These are phyloP conservation scores for Leptinotarsa tumamoca DNA, from an alignment of 2,888 invertebrate genomes.

Conservation along the genomic window DNA sequence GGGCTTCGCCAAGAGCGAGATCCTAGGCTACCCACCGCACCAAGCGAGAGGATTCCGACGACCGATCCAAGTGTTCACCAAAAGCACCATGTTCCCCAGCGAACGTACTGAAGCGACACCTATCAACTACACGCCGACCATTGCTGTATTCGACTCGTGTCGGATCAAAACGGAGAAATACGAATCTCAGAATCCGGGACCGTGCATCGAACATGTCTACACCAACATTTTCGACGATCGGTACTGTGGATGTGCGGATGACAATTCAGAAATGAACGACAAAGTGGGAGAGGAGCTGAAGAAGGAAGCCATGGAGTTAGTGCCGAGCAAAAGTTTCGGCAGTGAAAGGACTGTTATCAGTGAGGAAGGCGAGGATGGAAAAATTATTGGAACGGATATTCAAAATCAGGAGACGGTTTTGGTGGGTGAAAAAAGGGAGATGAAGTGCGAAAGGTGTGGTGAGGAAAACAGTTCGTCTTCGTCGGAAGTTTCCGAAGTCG, in stretches of 20 bases:
- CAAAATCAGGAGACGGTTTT: background rate
- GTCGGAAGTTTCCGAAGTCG: conserved; percentile 1
- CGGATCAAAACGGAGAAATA: conserved; percentile 53
- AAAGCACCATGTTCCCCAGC: conserved; percentile 66
- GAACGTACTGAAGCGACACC: conserved; percentile 62
- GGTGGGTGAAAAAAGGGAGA: conserved; percentile 28
- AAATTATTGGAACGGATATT: background rate
- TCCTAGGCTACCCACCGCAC: conserved; percentile 81
- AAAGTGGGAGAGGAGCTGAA: conserved; percentile 48
- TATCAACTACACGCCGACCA: conserved; percentile 52
- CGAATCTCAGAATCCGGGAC: conserved; percentile 50
- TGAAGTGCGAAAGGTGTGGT: conserved; percentile 20
- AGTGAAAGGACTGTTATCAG: conserved; percentile 36
- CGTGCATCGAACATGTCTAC: conserved; percentile 54
- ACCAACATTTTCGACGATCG: conserved; percentile 52
- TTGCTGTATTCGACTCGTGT: conserved; percentile 30
- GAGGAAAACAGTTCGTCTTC: conserved; percentile 5
- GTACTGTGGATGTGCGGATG: conserved; percentile 53
- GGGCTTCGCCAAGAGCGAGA: conserved; percentile 91
- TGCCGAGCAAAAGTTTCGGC: background rate
- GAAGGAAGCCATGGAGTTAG: conserved; percentile 22
- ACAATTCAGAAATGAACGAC: conserved; percentile 50
- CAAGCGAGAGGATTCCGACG: conserved; percentile 90
- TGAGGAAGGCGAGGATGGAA: conserved; percentile 25
- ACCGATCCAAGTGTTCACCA: conserved; percentile 75